A percentile compares a stretch with the other conserved stretches of the same genome.
Evolutionary conservation across 1,140 invertebrate genomes (phyloP).

Genomic region (Calliopsis andreniformis): DNA sequence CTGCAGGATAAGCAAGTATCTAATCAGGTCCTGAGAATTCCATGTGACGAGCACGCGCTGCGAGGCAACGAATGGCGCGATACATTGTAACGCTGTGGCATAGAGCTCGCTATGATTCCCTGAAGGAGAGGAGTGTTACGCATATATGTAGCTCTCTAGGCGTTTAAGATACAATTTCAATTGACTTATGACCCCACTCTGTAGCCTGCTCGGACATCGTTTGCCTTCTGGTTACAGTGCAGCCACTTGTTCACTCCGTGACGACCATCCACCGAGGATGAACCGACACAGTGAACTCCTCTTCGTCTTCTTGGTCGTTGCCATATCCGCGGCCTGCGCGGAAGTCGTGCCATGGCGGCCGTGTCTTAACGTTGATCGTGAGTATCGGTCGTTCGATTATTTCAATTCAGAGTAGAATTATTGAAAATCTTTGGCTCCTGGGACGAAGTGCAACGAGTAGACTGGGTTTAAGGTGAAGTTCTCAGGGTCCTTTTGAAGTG

Average conservation of each 20-base stretch:
- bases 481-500: too few species aligned
- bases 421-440: too few species aligned
- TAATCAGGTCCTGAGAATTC: neutral
- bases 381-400: conserved; percentile 48
- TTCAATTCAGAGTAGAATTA: too few species aligned
- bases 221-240: conserved; percentile 47
- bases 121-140: neutral
- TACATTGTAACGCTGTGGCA: neutral
- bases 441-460: too few species aligned
- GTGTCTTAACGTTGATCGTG: conserved; percentile 62
- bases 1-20: neutral
- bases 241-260: conserved; percentile 70
- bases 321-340: conserved; percentile 44
- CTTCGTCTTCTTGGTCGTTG: conserved; percentile 58
- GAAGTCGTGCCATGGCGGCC: conserved; percentile 61
- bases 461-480: too few species aligned
- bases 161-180: conserved; percentile 70
- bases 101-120: neutral
- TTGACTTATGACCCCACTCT: conserved; percentile 74
- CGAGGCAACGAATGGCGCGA: neutral
- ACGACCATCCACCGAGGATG: conserved; percentile 66
- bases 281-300: conserved; percentile 62
- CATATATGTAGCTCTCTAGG: conserved; percentile 12
- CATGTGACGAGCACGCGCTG: neutral
- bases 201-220: conserved; percentile 50